phyloP scores from a whole-genome alignment of 1,140 invertebrate genomes.

The Megathymus violae region DNA sequence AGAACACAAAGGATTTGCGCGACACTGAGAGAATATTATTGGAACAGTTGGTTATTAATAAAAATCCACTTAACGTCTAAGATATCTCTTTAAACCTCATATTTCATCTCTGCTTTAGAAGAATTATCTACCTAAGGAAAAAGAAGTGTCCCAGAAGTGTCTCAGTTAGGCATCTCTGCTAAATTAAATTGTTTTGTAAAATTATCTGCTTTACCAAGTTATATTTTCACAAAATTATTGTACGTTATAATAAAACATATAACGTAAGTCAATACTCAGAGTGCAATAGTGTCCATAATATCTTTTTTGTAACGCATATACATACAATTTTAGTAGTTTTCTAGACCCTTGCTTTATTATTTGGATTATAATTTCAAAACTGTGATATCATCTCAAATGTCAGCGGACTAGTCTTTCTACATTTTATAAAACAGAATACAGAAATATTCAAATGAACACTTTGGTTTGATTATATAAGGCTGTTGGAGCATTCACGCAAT shows the following conservation, averaged over 20 bases:
- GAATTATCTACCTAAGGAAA: slow-evolving; percentile 28
- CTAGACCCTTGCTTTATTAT: too few species aligned
- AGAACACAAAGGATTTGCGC: slow-evolving; percentile 44
- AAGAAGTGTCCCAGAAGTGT: slow-evolving; percentile 13
- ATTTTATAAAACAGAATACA: slow-evolving; percentile 23
- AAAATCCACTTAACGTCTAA: slow-evolving; percentile 27
- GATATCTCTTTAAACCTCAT: slow-evolving; percentile 31
- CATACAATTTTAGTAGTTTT: too few species aligned
- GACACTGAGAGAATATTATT: slow-evolving; percentile 37
- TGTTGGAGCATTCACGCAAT: slow-evolving; percentile 55
- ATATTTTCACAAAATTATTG: too few species aligned
- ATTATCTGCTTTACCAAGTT: too few species aligned
- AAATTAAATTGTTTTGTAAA: slow-evolving; percentile 58
- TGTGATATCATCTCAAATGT: too few species aligned
- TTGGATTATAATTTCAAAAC: too few species aligned
- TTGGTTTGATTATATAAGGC: slow-evolving; percentile 33
- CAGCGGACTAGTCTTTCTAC: not conserved
- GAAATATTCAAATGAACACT: slow-evolving; percentile 34
- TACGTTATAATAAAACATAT: too few species aligned
- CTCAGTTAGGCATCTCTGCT: slow-evolving; percentile 37
- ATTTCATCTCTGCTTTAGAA: slow-evolving; percentile 23
- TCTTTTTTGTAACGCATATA: too few species aligned
- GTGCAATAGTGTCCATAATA: too few species aligned
- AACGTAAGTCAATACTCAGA: too few species aligned
- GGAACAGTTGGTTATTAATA: slow-evolving; percentile 45